phyloP scores from a whole-genome alignment of 2,113 vertebrate genomes.

The Cariama cristata region DNA sequence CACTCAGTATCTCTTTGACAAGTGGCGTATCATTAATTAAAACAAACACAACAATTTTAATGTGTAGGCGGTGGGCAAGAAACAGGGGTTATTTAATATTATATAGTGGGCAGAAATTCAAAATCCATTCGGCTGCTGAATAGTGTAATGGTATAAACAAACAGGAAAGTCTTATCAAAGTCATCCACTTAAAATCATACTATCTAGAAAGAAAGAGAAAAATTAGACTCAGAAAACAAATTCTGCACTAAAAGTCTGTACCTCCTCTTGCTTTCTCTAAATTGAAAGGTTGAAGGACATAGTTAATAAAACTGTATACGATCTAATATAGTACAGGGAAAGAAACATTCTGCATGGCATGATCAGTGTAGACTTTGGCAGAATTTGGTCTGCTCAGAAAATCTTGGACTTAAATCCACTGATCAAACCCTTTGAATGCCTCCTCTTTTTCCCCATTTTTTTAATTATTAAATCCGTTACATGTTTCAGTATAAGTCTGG shows the following conservation, averaged over 20 bases:
- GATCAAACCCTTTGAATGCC: not conserved
- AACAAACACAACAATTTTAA: slow-evolving; percentile 34
- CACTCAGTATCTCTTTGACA: slow-evolving; percentile 42
- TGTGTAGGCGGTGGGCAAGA: slow-evolving; percentile 69
- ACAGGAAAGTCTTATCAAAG: slow-evolving; percentile 64
- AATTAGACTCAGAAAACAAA: not conserved
- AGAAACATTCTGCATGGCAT: not conserved
- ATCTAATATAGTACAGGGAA: not conserved
- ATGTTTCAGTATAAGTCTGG: not conserved
- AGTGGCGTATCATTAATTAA: slow-evolving; percentile 66
- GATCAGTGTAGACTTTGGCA: not conserved
- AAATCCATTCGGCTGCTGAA: slow-evolving; percentile 63
- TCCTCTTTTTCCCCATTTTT: not conserved
- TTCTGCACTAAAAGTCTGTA: not conserved
- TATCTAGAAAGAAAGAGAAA: not conserved
- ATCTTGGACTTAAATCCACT: not conserved
- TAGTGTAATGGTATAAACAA: slow-evolving; percentile 51
- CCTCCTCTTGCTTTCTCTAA: not conserved
- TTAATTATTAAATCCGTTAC: not conserved
- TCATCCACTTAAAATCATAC: slow-evolving; percentile 42
- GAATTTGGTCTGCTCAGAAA: not conserved
- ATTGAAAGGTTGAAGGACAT: not conserved
- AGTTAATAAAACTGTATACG: not conserved
- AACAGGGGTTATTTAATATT: slow-evolving; percentile 73
- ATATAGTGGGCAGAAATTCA: slow-evolving; percentile 74